phyloP scores from a whole-genome alignment of 2,113 vertebrate genomes.

The Myotis lucifugus region DNA sequence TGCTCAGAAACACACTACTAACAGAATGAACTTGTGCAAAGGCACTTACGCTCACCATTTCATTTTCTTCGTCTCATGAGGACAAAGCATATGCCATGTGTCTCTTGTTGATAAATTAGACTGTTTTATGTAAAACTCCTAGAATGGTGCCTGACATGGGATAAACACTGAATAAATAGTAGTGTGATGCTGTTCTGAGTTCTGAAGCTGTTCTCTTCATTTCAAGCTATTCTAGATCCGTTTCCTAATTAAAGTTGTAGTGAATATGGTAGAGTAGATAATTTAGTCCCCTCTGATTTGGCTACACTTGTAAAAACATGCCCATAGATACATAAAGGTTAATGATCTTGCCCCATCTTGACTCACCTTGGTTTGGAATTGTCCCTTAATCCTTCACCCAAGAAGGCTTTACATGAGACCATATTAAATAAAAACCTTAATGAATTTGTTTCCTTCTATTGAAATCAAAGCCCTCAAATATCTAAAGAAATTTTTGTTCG shows the following conservation, averaged over 20 bases:
- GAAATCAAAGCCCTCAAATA: background rate
- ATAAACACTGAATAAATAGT: background rate
- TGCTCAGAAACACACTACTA: background rate
- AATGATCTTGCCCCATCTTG: background rate
- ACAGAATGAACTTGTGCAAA: background rate
- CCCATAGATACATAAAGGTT: background rate
- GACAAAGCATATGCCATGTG: too few relatives aligned
- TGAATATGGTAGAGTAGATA: background rate
- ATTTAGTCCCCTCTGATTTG: background rate
- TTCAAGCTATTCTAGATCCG: background rate
- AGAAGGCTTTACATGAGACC: background rate
- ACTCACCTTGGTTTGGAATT: background rate
- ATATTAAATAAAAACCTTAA: background rate
- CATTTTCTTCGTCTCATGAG: background rate
- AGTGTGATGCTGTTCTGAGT: background rate
- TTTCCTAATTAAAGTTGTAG: slow-evolving; percentile 10
- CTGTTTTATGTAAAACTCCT: background rate
- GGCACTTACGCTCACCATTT: background rate
- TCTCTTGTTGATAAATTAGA: background rate
- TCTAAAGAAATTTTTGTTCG: background rate
- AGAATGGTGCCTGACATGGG: background rate
- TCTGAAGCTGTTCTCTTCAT: background rate
- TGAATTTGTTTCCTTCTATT: background rate
- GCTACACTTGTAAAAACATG: background rate
- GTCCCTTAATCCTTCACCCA: background rate